phyloP scores from a whole-genome alignment of 2,888 invertebrate species.

The Heterodera filipjevi region DNA sequence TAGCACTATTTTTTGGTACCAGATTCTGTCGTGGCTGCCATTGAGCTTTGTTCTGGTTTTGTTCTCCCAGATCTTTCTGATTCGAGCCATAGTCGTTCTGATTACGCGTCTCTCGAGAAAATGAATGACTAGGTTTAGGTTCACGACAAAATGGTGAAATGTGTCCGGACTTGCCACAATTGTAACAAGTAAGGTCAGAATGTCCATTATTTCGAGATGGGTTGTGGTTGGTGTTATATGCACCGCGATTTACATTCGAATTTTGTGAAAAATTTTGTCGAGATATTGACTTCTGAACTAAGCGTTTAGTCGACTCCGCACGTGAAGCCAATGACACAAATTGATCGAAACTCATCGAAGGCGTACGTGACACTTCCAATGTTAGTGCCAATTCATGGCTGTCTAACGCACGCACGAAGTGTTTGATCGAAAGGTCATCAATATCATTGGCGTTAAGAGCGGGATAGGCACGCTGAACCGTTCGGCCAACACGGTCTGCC shows the following conservation, averaged over 20 bases:
- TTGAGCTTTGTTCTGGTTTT: background rate
- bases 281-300: background rate
- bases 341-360: slow-evolving; percentile 1
- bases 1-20: background rate
- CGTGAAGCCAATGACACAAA: slow-evolving; percentile 13
- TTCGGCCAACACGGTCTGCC: background rate
- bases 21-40: background rate
- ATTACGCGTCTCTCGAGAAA: background rate
- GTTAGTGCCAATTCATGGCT: slow-evolving; percentile 6
- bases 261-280: too few relatives aligned
- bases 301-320: slow-evolving; percentile 3
- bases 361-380: background rate
- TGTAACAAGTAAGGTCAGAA: background rate
- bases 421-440: slow-evolving; percentile 10
- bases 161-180: background rate
- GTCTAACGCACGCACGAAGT: slow-evolving; percentile 9
- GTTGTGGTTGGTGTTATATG: background rate
- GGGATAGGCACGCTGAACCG: slow-evolving; percentile 7
- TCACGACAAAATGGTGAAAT: background rate
- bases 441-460: background rate
- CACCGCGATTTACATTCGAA: background rate
- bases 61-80: background rate
- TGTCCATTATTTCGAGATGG: background rate
- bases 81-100: background rate
- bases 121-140: background rate